Evolutionary conservation across 2,797 vertebrate species (phyloP).

Genomic region (Odontamblyopus lacepedii): DNA sequence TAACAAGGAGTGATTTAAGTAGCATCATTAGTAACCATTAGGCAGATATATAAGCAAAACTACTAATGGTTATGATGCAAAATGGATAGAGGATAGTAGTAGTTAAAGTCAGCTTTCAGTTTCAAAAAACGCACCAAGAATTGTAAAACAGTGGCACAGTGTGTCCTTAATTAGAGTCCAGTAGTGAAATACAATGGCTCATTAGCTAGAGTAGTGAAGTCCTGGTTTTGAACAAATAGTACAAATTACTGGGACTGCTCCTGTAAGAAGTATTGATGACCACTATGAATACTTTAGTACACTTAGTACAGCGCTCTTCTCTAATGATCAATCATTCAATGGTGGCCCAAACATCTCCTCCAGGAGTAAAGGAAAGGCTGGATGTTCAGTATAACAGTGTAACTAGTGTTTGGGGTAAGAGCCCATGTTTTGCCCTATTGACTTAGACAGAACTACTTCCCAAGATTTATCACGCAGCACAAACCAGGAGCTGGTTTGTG

Average conservation of each 20-base stretch:
- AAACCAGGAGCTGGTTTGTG: not conserved
- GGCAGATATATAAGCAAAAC: constrained; percentile 45
- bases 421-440: constrained; percentile 11
- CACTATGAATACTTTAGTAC: constrained; percentile 14
- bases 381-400: constrained; percentile 3
- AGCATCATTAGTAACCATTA: constrained; percentile 56
- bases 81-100: constrained; percentile 19
- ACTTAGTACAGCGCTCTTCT: constrained; percentile 23
- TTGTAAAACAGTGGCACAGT: constrained; percentile 23
- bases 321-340: constrained; percentile 29
- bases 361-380: not conserved
- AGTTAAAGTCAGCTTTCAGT: constrained; percentile 22
- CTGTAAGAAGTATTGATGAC: constrained; percentile 38
- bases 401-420: constrained; percentile 14
- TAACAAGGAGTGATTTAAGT: constrained; percentile 50
- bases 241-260: constrained; percentile 16
- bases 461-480: not conserved
- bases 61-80: constrained; percentile 35
- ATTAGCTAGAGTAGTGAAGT: constrained; percentile 28
- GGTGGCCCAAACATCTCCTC: constrained; percentile 13
- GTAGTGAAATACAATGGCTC: constrained; percentile 28
- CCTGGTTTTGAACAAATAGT: constrained; percentile 35
- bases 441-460: not conserved
- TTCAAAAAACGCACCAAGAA: not conserved
- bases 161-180: constrained; percentile 30